A percentile compares a stretch with the other conserved stretches of the same genome.
These are phyloP conservation scores for Trinorchestia longiramus DNA, from an alignment of 1,140 invertebrate species.

Conservation along the genomic window DNA sequence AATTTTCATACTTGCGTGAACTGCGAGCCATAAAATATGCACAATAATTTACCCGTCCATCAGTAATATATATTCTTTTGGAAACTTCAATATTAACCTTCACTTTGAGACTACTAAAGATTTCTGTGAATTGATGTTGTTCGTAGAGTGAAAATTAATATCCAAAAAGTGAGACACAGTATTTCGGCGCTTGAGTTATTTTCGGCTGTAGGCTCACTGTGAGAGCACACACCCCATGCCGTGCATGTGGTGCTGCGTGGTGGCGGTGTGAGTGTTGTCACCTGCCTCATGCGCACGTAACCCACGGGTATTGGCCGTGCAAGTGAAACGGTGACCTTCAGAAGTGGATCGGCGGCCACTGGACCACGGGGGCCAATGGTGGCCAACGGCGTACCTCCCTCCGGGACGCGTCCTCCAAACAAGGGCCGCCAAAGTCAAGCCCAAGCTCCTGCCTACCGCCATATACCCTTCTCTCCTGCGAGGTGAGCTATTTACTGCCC, in stretches of 20 bases:
- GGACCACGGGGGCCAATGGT: slow-evolving; percentile 49
- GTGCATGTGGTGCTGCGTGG: neutral
- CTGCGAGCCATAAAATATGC: neutral
- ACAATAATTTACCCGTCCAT: neutral
- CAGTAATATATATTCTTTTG: neutral
- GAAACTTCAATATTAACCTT: neutral
- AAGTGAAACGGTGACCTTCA: slow-evolving; percentile 27
- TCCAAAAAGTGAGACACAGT: neutral
- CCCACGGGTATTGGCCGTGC: neutral
- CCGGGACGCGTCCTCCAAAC: slow-evolving; percentile 43
- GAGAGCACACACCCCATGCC: neutral
- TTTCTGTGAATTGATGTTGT: neutral
- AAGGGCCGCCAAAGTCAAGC: slow-evolving; percentile 29
- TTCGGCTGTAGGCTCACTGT: neutral
- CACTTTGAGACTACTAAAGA: neutral
- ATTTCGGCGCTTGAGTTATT: neutral
- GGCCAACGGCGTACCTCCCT: slow-evolving; percentile 40
- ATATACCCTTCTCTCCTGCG: slow-evolving; percentile 16
- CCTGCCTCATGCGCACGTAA: neutral
- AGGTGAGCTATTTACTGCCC: neutral
- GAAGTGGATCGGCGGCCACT: slow-evolving; percentile 44
- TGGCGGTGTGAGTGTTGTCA: neutral
- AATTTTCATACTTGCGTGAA: neutral
- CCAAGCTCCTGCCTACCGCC: slow-evolving; percentile 31
- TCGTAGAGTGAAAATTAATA: neutral